Conservation (phyloP, 1,140 invertebrate species). For the Caenorhabditis tropicalis region DNA sequence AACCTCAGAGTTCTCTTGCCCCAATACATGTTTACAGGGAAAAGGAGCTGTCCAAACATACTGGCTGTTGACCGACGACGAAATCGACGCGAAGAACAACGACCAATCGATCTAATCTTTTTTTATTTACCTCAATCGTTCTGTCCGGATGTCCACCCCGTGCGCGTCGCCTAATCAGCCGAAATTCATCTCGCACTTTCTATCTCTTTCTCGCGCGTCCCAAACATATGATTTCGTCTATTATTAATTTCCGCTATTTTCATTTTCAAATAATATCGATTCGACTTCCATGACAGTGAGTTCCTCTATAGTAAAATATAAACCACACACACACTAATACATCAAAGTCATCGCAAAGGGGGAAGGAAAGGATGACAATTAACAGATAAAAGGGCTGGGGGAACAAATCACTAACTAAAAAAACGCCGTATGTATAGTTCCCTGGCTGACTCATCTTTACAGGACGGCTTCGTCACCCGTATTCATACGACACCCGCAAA, state of each 20-base stretch:
- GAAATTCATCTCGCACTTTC: background rate
- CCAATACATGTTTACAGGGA: constrained; percentile 70
- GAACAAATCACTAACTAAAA: no score
- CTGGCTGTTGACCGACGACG: constrained; percentile 77
- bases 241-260: background rate
- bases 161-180: no score
- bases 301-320: background rate
- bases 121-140: background rate
- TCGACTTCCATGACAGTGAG: background rate
- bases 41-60: constrained; percentile 88
- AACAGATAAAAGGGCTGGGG: no score
- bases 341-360: background rate
- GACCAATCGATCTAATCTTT: background rate
- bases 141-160: no score
- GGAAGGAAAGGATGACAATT: no score
- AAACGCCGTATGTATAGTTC: no score
- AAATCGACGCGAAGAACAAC: constrained; percentile 14
- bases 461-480: constrained; percentile 29
- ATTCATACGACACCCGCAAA: background rate
- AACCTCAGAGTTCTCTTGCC: no score
- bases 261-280: background rate
- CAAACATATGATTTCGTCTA: background rate
- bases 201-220: background rate
- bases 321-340: background rate
- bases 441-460: background rate